Percentiles rank a stretch among this genome's conserved stretches.
Conservation (phyloP, 2,113 vertebrate genomes). For the Gobius niger region DNA sequence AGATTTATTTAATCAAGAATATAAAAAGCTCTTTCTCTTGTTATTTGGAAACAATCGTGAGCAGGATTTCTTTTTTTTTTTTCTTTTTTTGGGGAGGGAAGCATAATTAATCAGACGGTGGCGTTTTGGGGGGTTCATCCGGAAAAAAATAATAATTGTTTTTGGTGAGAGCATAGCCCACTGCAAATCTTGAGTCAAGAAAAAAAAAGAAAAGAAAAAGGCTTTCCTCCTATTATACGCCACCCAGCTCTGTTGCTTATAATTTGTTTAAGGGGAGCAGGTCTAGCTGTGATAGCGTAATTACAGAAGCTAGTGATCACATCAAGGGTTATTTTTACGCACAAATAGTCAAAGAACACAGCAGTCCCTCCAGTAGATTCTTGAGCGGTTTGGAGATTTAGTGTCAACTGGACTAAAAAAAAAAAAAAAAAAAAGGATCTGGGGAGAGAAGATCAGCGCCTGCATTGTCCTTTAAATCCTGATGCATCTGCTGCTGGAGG, state of each 20-base stretch:
- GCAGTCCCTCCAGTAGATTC: conserved; percentile 9
- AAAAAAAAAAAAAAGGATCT: conserved; percentile 5
- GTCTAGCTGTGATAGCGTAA: conserved; percentile 54
- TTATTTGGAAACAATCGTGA: conserved; percentile 74
- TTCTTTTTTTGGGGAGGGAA: conserved; percentile 46
- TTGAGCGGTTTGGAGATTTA: conserved; percentile 47
- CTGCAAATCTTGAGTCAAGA: conserved; percentile 55
- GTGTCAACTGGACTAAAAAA: conserved; percentile 56
- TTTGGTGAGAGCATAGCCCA: conserved; percentile 48
- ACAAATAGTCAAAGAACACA: conserved; percentile 7
- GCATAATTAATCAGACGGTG: conserved; percentile 70
- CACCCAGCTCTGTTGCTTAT: conserved; percentile 54
- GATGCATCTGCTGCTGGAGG: conserved; percentile 67
- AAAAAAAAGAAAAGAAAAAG: conserved; percentile 6
- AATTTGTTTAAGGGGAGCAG: conserved; percentile 53
- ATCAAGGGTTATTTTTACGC: conserved; percentile 31
- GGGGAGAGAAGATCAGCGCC: conserved; percentile 48
- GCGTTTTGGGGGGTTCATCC: conserved; percentile 68
- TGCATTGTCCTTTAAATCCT: conserved; percentile 66
- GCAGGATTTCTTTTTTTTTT: conserved; percentile 57
- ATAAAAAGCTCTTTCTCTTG: conserved; percentile 70
- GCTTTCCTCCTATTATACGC: conserved; percentile 56
- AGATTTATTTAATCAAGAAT: conserved; percentile 79
- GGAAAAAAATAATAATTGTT: conserved; percentile 70
- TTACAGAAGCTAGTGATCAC: conserved; percentile 47